phyloP scores from a whole-genome alignment of 2,888 invertebrate genomes.

The Monochamus alternatus region DNA sequence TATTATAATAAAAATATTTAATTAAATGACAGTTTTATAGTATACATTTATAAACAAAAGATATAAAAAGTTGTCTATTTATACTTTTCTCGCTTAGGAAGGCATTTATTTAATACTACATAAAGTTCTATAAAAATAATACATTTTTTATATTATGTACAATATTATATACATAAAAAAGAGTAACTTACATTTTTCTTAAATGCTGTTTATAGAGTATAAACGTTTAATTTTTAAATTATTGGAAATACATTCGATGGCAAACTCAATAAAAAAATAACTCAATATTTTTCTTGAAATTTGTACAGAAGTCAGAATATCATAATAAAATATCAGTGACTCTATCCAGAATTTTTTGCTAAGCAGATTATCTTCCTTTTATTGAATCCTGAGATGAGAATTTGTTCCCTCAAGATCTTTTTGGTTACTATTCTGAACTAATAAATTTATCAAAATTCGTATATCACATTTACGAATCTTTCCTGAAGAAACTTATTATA shows the following conservation, averaged over 20 bases:
- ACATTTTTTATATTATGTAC: slow-evolving; percentile 34
- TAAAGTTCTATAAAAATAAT: slow-evolving; percentile 36
- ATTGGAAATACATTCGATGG: not conserved
- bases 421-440: too few species aligned
- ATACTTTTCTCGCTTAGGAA: slow-evolving; percentile 14
- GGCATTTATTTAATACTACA: slow-evolving; percentile 24
- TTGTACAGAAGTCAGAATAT: not conserved
- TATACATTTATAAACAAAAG: slow-evolving; percentile 15
- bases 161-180: slow-evolving; percentile 28
- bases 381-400: not conserved
- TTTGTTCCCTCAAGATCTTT: too few species aligned
- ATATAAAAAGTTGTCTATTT: slow-evolving; percentile 37
- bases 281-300: not conserved
- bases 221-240: not conserved
- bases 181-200: slow-evolving; percentile 21
- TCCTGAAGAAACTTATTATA: not conserved
- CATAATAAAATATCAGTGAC: not conserved
- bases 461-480: not conserved
- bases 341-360: not conserved
- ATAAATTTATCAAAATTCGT: too few species aligned
- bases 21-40: not conserved
- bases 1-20: slow-evolving; percentile 8
- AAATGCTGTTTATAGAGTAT: not conserved
- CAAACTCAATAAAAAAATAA: not conserved
- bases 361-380: not conserved